Percentiles rank a stretch among this genome's conserved stretches.
These are phyloP conservation scores for Agelastica alni DNA, from an alignment of 2,888 invertebrate genomes.

Conservation along the genomic window DNA sequence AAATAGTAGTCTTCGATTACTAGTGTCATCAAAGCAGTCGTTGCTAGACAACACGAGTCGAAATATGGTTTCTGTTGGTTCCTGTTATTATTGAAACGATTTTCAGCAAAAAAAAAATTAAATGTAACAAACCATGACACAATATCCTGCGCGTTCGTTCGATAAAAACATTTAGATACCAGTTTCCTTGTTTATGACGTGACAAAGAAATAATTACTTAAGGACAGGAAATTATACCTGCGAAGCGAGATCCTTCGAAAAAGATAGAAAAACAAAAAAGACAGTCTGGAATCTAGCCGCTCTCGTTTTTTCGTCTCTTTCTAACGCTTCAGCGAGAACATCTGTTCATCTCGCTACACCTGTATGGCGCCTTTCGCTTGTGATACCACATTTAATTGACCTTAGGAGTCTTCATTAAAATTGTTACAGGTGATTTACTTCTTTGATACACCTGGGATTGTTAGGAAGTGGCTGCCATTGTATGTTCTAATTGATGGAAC, in stretches of 20 bases:
- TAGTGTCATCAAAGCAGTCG: too few relatives aligned
- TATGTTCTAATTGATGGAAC: slow-evolving; percentile 20
- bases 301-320: slow-evolving; percentile 40
- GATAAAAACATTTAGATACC: slow-evolving; percentile 14
- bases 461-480: slow-evolving; percentile 27
- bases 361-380: slow-evolving; percentile 47
- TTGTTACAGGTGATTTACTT: slow-evolving; percentile 44
- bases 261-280: too few relatives aligned
- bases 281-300: slow-evolving; percentile 52
- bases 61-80: too few relatives aligned
- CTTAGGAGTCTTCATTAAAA: slow-evolving; percentile 46
- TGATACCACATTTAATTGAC: slow-evolving; percentile 48
- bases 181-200: slow-evolving; percentile 47
- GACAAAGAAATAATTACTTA: slow-evolving; percentile 51
- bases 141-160: slow-evolving; percentile 18
- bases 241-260: slow-evolving; percentile 48
- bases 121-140: slow-evolving; percentile 8
- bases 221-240: slow-evolving; percentile 49
- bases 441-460: slow-evolving; percentile 36
- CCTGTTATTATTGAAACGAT: too few relatives aligned
- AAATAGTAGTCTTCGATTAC: too few relatives aligned
- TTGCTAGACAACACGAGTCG: too few relatives aligned
- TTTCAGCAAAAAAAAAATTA: too few relatives aligned
- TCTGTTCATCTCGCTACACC: slow-evolving; percentile 35
- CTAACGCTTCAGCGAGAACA: slow-evolving; percentile 22